Evolutionary conservation across 2,797 vertebrate genomes (phyloP).

Genomic region (Chloroceryle inda): DNA sequence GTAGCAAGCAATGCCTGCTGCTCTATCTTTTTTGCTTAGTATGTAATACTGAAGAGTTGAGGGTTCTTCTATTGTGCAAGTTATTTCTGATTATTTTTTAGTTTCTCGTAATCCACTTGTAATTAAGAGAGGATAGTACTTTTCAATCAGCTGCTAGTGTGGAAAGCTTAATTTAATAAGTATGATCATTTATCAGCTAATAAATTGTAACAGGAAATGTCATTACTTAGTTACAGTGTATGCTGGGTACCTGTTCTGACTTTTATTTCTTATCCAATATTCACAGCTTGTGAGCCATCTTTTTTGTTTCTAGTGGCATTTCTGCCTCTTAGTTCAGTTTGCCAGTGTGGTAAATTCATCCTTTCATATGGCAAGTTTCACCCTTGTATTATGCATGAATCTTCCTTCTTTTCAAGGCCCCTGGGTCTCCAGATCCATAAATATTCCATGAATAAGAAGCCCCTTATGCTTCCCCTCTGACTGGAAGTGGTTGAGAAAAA

Average conservation of each 20-base stretch:
- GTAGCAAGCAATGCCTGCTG: neutral
- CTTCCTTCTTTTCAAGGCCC: slow-evolving; percentile 42
- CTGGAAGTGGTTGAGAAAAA: slow-evolving; percentile 9
- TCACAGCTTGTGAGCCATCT: neutral
- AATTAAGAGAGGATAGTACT: neutral
- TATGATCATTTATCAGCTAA: neutral
- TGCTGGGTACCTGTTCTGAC: neutral
- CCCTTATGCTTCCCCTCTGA: slow-evolving; percentile 36
- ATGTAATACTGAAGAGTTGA: neutral
- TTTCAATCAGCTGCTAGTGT: neutral
- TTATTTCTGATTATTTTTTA: neutral
- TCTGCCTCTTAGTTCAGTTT: neutral
- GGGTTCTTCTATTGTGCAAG: neutral
- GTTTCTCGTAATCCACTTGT: neutral
- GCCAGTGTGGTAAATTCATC: neutral
- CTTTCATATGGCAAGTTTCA: neutral
- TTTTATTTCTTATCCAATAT: neutral
- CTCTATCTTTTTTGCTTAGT: neutral
- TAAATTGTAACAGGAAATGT: neutral
- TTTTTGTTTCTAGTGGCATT: neutral
- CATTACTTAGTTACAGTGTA: neutral
- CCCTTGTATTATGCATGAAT: slow-evolving; percentile 61
- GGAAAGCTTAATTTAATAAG: slow-evolving; percentile 14
- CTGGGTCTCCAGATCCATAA: slow-evolving; percentile 47
- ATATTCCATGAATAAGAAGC: slow-evolving; percentile 57